phyloP scores from a whole-genome alignment of 2,888 invertebrate genomes.

The Caenorhabditis uteleia region DNA sequence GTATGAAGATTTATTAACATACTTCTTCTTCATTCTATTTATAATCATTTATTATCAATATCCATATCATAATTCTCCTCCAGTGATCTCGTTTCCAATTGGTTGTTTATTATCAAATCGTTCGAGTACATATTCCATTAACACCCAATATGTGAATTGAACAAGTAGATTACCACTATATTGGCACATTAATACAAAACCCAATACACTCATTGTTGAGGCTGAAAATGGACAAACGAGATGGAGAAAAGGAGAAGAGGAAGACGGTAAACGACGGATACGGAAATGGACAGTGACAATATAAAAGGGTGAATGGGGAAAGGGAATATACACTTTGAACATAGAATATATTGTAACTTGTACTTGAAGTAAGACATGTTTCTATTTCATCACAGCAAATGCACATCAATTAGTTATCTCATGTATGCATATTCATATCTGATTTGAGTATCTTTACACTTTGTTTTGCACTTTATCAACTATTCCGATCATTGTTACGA shows the following conservation, averaged over 20 bases:
- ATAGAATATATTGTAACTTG: too few relatives aligned
- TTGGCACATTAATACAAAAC: slow-evolving; percentile 46
- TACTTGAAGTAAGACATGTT: too few relatives aligned
- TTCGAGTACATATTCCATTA: slow-evolving; percentile 52
- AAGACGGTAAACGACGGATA: slow-evolving; percentile 14
- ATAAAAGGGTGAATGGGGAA: too few relatives aligned
- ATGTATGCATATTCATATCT: too few relatives aligned
- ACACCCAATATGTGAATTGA: slow-evolving; percentile 53
- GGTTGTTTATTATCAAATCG: slow-evolving; percentile 36
- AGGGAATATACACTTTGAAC: too few relatives aligned
- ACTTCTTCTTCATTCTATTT: slow-evolving; percentile 10
- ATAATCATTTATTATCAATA: slow-evolving; percentile 30
- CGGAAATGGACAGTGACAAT: too few relatives aligned
- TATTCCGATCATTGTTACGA: too few relatives aligned
- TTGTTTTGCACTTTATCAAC: too few relatives aligned
- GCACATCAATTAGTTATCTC: too few relatives aligned
- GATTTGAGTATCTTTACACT: too few relatives aligned
- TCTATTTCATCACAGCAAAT: too few relatives aligned
- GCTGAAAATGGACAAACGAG: neutral
- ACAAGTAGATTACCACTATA: slow-evolving; percentile 59
- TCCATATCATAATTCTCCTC: slow-evolving; percentile 7
- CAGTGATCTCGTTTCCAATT: slow-evolving; percentile 8
- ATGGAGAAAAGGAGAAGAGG: slow-evolving; percentile 1
- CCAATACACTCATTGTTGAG: slow-evolving; percentile 19
- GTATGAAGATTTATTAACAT: slow-evolving; percentile 25